Conservation (phyloP, 2,888 invertebrate genomes). For the Drosophila merina region DNA sequence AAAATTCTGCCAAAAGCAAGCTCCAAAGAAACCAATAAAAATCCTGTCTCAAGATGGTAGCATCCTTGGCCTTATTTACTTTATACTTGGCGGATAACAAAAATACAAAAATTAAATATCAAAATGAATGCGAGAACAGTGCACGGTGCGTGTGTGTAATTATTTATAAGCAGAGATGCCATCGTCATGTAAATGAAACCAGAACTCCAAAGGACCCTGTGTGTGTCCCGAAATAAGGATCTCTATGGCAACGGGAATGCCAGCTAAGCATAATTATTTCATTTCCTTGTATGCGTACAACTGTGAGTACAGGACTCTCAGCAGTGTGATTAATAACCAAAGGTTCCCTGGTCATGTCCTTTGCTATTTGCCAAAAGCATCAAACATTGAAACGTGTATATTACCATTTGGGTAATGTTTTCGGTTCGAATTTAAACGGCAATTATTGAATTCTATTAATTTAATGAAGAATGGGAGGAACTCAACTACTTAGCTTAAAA, state of each 20-base stretch:
- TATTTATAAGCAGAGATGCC: constrained; percentile 64
- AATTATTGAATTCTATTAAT: background rate
- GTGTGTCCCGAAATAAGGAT: constrained; percentile 20
- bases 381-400: constrained; percentile 10
- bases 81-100: constrained; percentile 40
- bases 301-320: constrained; percentile 1
- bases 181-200: constrained; percentile 73
- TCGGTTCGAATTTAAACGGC: background rate
- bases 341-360: constrained; percentile 13
- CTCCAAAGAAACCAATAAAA: constrained; percentile 37
- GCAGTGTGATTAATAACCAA: constrained; percentile 31
- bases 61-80: constrained; percentile 15
- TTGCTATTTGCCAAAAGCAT: background rate
- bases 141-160: constrained; percentile 60
- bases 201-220: constrained; percentile 16
- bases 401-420: constrained; percentile 2
- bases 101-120: constrained; percentile 67
- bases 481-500: background rate
- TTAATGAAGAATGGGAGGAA: background rate
- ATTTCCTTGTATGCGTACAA: constrained; percentile 3
- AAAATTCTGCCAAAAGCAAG: constrained; percentile 45
- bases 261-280: constrained; percentile 45
- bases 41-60: constrained; percentile 1
- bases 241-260: constrained; percentile 50
- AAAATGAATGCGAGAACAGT: constrained; percentile 55